phyloP scores from a whole-genome alignment of 2,888 invertebrate species.

The Lomographa bimaculata region DNA sequence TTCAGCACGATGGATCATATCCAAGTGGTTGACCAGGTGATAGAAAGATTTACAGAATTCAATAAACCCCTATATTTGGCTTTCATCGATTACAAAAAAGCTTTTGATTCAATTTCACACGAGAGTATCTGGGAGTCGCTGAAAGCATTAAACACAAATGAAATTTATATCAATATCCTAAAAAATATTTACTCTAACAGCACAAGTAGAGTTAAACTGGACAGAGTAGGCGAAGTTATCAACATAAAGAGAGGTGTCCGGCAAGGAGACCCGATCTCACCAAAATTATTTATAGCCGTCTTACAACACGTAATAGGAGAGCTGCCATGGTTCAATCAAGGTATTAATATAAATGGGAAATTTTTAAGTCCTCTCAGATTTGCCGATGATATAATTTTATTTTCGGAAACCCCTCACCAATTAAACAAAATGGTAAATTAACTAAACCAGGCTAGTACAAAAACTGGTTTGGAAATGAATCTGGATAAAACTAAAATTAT shows the following conservation, averaged over 20 bases:
- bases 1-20: no score
- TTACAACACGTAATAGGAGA: no score
- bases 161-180: neutral
- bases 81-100: no score
- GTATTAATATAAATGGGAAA: slow-evolving; percentile 1
- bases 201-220: neutral
- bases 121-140: no score
- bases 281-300: neutral
- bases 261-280: neutral
- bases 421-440: neutral
- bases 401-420: neutral
- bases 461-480: neutral
- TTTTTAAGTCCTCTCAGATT: neutral
- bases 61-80: no score
- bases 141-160: neutral
- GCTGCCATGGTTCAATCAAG: neutral
- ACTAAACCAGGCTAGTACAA: neutral
- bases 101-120: no score
- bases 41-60: neutral
- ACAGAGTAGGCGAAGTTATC: neutral
- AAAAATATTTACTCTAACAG: neutral
- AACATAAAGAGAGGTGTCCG: neutral
- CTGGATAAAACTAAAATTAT: slow-evolving; percentile 2
- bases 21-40: neutral
- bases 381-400: no score